phyloP scores from a whole-genome alignment of 2,113 vertebrate genomes.

The Trematocara marginatum region DNA sequence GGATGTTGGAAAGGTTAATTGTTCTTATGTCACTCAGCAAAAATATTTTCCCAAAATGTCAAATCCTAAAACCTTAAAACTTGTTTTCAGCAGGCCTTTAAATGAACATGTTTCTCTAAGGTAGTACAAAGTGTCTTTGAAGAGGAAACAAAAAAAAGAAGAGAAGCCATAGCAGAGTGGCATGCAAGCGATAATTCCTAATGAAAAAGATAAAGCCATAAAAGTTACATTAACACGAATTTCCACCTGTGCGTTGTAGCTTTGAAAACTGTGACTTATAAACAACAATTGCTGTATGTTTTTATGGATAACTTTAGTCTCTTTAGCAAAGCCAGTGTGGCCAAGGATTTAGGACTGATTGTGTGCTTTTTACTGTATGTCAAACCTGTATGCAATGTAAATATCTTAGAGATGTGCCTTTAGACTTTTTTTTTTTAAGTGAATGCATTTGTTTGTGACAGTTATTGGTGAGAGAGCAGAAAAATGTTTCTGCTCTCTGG shows the following conservation, averaged over 20 bases:
- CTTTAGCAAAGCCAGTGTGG: background rate
- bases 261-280: slow-evolving; percentile 35
- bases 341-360: background rate
- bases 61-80: background rate
- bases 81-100: background rate
- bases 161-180: slow-evolving; percentile 1
- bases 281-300: background rate
- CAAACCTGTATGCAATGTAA: slow-evolving; percentile 62
- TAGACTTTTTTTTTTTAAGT: slow-evolving; percentile 18
- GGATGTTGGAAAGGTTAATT: background rate
- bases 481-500: background rate
- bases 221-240: background rate
- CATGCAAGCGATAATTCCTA: background rate
- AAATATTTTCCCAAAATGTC: background rate
- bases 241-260: slow-evolving; percentile 15
- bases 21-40: background rate
- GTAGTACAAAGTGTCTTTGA: background rate
- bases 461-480: background rate
- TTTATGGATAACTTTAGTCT: slow-evolving; percentile 18
- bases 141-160: background rate
- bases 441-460: slow-evolving; percentile 19
- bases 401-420: slow-evolving; percentile 67
- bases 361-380: slow-evolving; percentile 29
- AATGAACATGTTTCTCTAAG: background rate
- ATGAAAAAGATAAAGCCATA: slow-evolving; percentile 8